A percentile compares a stretch with the other conserved stretches of the same genome.
Evolutionary conservation across 2,113 vertebrate genomes (phyloP).

Genomic region (Carollia perspicillata): DNA sequence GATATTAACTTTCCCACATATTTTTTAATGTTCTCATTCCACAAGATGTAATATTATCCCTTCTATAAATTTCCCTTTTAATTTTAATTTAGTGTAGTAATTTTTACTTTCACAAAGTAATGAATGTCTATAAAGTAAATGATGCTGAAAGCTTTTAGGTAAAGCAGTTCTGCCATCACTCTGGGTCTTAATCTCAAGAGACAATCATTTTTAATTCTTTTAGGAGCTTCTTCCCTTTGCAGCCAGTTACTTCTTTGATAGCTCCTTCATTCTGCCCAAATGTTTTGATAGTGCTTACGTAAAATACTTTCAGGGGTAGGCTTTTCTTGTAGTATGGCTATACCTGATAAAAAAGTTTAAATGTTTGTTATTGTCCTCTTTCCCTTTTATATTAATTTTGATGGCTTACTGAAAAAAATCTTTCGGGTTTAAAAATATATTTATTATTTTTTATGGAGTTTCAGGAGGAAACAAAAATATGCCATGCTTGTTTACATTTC

Average conservation of each 20-base stretch:
- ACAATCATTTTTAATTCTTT: neutral
- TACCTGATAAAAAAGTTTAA: neutral
- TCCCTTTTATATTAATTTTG: neutral
- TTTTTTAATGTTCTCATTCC: neutral
- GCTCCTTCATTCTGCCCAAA: neutral
- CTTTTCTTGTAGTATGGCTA: neutral
- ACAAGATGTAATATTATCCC: neutral
- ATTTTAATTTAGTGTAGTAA: slow-evolving; percentile 3
- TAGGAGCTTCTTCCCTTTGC: neutral
- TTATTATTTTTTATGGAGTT: neutral
- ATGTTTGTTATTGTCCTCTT: neutral
- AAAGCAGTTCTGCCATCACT: neutral
- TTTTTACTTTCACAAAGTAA: slow-evolving; percentile 10
- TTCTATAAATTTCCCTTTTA: neutral
- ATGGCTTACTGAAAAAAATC: neutral
- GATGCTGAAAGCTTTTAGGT: neutral
- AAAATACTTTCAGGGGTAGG: neutral
- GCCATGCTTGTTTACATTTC: neutral
- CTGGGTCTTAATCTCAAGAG: neutral
- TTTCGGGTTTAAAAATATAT: neutral
- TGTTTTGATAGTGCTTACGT: neutral
- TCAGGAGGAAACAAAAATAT: neutral
- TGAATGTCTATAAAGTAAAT: neutral
- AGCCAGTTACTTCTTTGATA: neutral
- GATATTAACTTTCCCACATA: neutral